Evolutionary conservation across 2,113 vertebrate species (phyloP).

Genomic region (Cololabis saira): DNA sequence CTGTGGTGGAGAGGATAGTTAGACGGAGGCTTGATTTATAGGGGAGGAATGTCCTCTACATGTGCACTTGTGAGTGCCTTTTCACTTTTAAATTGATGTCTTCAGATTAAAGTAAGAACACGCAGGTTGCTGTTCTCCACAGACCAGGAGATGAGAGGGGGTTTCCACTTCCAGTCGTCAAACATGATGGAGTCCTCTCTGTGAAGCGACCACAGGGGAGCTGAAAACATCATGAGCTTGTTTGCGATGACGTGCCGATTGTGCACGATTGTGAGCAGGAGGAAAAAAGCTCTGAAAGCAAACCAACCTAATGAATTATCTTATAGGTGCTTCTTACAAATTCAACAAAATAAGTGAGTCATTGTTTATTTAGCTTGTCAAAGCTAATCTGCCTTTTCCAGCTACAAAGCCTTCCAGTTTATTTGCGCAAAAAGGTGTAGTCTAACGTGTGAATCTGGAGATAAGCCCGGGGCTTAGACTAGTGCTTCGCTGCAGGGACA

Average conservation of each 20-base stretch:
- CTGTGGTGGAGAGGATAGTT: slow-evolving; percentile 40
- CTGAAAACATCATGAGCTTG: too few species aligned
- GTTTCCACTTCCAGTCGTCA: too few species aligned
- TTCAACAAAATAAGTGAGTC: slow-evolving; percentile 17
- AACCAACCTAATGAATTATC: slow-evolving; percentile 18
- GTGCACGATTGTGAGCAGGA: background rate
- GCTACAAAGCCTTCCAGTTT: slow-evolving; percentile 17
- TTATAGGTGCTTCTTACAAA: slow-evolving; percentile 16
- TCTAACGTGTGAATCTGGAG: slow-evolving; percentile 52
- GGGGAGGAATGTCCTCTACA: slow-evolving; percentile 4
- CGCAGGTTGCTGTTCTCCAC: background rate
- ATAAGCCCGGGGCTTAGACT: slow-evolving; percentile 51
- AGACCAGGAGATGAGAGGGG: background rate
- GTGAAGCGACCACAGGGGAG: too few species aligned
- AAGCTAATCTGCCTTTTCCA: slow-evolving; percentile 32
- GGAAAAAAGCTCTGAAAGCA: background rate
- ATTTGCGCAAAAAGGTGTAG: slow-evolving; percentile 46
- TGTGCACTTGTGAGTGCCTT: slow-evolving; percentile 1
- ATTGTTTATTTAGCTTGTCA: slow-evolving; percentile 33
- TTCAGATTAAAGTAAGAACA: slow-evolving; percentile 11
- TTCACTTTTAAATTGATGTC: slow-evolving; percentile 21
- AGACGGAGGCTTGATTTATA: slow-evolving; percentile 13
- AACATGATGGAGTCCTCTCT: too few species aligned
- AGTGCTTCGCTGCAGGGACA: background rate
- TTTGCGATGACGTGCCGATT: background rate